Conservation (phyloP, 2,113 vertebrate genomes). For the Boulengeromyrus knoepffleri region DNA sequence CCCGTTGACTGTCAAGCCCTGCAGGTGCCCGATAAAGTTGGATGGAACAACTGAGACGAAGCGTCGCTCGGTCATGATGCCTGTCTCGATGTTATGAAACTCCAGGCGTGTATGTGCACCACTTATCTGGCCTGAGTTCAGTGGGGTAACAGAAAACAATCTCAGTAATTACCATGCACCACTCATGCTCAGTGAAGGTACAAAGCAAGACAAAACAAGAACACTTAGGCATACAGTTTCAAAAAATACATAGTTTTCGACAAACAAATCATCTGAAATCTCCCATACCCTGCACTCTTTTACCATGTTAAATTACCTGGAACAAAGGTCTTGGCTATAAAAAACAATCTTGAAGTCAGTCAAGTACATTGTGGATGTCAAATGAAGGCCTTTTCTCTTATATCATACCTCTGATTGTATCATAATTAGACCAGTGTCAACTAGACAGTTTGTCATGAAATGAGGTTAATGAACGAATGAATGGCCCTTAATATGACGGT, state of each 20-base stretch:
- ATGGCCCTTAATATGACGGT: too few species aligned
- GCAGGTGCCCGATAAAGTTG: slow-evolving; percentile 90
- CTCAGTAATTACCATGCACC: background rate
- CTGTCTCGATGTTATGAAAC: slow-evolving; percentile 92
- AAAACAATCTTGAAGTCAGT: background rate
- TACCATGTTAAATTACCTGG: background rate
- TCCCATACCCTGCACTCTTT: background rate
- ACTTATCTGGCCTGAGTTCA: slow-evolving; percentile 75
- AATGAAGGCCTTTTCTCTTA: background rate
- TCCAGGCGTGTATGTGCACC: slow-evolving; percentile 86
- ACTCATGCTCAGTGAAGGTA: background rate
- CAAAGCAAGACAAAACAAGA: background rate
- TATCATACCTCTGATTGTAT: background rate
- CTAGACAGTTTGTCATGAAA: background rate
- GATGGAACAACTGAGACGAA: slow-evolving; percentile 86
- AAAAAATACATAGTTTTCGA: background rate
- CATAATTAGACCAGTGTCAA: background rate
- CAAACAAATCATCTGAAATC: background rate
- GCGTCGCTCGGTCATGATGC: slow-evolving; percentile 88
- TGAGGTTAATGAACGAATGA: background rate
- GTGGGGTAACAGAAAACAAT: background rate
- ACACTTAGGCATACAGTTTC: background rate
- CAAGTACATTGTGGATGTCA: background rate
- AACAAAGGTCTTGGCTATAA: background rate
- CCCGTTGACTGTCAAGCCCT: slow-evolving; percentile 80